Evolutionary conservation across 92 coral and sea anemone genomes (phyloP).

Genomic region (Phenganax stokvisi): DNA sequence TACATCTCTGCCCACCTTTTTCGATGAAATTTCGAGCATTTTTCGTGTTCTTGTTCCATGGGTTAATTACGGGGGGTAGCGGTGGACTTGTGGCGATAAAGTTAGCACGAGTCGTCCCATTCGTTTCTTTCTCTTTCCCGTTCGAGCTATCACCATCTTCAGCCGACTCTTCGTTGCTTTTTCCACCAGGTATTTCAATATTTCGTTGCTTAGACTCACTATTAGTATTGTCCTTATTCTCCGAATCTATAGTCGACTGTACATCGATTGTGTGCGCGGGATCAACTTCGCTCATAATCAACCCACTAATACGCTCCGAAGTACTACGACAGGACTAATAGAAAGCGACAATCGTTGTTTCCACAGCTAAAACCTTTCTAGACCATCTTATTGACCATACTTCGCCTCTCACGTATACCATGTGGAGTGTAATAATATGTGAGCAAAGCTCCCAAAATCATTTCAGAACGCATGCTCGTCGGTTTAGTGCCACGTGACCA

Average conservation of each 20-base stretch:
- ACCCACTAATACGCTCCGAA: background rate
- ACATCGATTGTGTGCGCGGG: conserved; percentile 2
- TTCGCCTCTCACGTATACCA: conserved; percentile 7
- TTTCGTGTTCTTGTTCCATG: conserved; percentile 33
- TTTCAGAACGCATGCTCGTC: conserved; percentile 12
- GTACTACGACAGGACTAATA: background rate
- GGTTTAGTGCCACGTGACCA: conserved; percentile 12
- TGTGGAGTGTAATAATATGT: conserved; percentile 27
- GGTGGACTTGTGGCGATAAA: conserved; percentile 7
- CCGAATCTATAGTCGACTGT: background rate
- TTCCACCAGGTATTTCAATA: background rate
- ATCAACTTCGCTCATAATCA: conserved; percentile 9
- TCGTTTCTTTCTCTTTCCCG: conserved; percentile 1
- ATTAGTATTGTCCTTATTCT: background rate
- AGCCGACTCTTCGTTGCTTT: conserved; percentile 1
- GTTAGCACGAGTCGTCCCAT: conserved; percentile 24
- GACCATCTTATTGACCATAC: background rate
- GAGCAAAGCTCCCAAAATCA: background rate
- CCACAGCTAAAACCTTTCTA: background rate
- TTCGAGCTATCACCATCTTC: conserved; percentile 11
- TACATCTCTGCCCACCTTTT: conserved; percentile 3
- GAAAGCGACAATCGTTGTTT: background rate
- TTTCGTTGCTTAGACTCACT: background rate
- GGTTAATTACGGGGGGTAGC: conserved; percentile 38
- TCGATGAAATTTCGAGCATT: conserved; percentile 15